Base-by-base conservation (phyloP, 1,140 invertebrate species). In the Aporrectodea caliginosa region DNA sequence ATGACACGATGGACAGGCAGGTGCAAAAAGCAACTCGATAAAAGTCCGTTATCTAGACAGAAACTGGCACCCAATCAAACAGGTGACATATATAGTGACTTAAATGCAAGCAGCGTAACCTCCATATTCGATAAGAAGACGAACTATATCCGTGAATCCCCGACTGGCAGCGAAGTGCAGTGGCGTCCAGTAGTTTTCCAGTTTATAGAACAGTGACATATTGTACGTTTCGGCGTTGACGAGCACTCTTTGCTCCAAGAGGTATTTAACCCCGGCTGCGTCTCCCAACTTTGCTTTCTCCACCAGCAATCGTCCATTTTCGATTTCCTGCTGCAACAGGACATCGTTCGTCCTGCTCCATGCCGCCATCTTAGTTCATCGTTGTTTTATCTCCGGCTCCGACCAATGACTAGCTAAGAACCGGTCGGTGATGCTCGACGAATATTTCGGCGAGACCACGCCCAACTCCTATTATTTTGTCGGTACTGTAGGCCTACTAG, bases 121-220 rank as follows among this genome's bases (percentile, higher is more conserved):
- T 79, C 81, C 83, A 71, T 81, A 73, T 31, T 83, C 80, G 68
- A 87, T 84, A 6, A 86, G 79, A 31, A 82, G 43, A 73, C 83
- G 72, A 16, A 85, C 79, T n/a, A 82, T 78, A 1, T 83, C 71
- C 1, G 78, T 16, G 69, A 79, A 77, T 2, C 83, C 83, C 29
- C 77, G 78, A 14, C 71, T 79, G 27, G 82, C 81, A 12, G 84
- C 85, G 75, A 82, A 82, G 58, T 86, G 85, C 30, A 87, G 80
- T 12, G 86, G 86, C 0, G 86, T 87, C 69, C 84, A 79, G 76
- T 87, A 87, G 80, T 87, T 87, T 83, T 87, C 82, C 1, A 85
- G 86, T 12, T 83, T 83, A 81, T 87, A 87, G 77, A 87, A 87
- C 77, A 87, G 78, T 76, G 80, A 83, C 78, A 82, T 83, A 75